phyloP scores from a whole-genome alignment of 2,113 vertebrate genomes.

The Myodes glareolus region DNA sequence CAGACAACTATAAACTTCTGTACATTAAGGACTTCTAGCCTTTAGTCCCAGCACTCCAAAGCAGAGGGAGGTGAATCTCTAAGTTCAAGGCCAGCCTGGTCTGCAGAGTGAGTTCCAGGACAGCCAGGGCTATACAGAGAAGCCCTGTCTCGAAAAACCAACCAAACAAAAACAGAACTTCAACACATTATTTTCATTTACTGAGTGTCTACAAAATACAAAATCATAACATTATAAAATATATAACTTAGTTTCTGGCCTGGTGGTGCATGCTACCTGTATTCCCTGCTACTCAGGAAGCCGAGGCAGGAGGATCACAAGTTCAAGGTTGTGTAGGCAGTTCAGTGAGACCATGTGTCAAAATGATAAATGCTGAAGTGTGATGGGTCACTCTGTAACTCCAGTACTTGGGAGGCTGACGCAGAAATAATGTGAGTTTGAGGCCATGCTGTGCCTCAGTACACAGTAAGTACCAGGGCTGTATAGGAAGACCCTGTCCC shows the following conservation, averaged over 20 bases:
- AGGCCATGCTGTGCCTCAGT: not conserved
- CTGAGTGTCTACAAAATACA: not conserved
- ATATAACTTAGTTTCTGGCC: not conserved
- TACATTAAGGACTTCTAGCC: not conserved
- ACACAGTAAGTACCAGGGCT: not conserved
- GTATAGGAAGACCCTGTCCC: not conserved
- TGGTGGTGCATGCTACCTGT: not conserved
- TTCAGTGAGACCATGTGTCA: not conserved
- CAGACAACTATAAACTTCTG: not conserved
- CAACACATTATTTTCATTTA: not conserved
- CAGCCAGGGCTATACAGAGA: not conserved
- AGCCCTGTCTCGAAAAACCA: not conserved
- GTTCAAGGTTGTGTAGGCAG: not conserved
- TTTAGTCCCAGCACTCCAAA: not conserved
- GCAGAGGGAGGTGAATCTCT: not conserved
- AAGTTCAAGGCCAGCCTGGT: not conserved
- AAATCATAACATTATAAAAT: constrained; percentile 1
- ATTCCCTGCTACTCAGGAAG: not conserved
- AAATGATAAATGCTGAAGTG: not conserved
- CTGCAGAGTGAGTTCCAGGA: not conserved
- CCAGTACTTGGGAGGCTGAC: not conserved
- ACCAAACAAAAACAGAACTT: not conserved
- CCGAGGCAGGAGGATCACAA: not conserved
- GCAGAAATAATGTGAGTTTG: not conserved
- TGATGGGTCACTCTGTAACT: not conserved